These are phyloP conservation scores for Wasmannia auropunctata DNA, from an alignment of 1,140 invertebrate species.

Conservation along the genomic window DNA sequence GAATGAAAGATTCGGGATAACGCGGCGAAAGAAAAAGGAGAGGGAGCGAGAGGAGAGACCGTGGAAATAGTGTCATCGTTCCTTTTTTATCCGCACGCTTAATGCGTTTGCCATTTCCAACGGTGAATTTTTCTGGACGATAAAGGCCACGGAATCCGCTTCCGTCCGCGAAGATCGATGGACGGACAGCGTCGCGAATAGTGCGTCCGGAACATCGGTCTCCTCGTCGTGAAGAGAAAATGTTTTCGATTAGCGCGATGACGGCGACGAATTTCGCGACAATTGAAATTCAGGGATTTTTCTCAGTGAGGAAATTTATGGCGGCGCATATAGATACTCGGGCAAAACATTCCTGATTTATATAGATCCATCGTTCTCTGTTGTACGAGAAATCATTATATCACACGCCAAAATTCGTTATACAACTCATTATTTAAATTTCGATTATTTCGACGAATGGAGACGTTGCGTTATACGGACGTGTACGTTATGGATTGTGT, in stretches of 20 bases:
- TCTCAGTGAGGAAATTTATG: conserved; percentile 2
- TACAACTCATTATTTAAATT: background rate
- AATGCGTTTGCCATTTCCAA: conserved; percentile 45
- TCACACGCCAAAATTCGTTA: background rate
- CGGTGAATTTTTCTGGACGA: conserved; percentile 54
- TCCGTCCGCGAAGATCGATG: conserved; percentile 45
- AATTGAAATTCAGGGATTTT: conserved; percentile 20
- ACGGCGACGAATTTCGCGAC: conserved; percentile 16
- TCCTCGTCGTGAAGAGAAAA: conserved; percentile 13
- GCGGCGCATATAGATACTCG: background rate
- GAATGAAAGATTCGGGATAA: background rate
- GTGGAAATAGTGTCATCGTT: conserved; percentile 44
- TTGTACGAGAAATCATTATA: background rate
- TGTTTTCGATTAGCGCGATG: conserved; percentile 37
- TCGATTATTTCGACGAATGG: background rate
- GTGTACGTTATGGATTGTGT: background rate
- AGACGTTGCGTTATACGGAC: background rate
- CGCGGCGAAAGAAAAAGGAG: background rate
- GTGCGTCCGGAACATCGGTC: conserved; percentile 12
- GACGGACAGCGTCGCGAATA: background rate
- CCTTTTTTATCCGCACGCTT: conserved; percentile 49
- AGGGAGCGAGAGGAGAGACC: background rate
- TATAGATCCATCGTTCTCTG: background rate
- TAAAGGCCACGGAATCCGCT: conserved; percentile 45
- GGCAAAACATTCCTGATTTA: background rate